Base-by-base conservation (phyloP, 2,888 invertebrate genomes). In the Bellardia bayeri region DNA sequence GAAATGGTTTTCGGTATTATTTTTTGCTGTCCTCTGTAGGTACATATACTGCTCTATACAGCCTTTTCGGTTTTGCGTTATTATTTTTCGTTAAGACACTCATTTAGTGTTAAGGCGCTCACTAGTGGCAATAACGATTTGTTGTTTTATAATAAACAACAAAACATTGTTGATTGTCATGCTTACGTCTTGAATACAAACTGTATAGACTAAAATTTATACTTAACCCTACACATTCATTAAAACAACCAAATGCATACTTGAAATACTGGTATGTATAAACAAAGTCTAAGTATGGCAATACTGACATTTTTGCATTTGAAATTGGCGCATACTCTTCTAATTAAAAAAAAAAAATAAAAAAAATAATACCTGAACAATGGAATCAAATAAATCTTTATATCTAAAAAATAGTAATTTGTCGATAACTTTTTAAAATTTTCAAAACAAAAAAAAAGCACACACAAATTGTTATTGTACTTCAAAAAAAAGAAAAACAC, bases 81-180 rank as follows among this genome's bases (percentile, higher is more conserved):
- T 63, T 2, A 49, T 40, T 78, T 64, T 56, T 42, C 58, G 9
- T 80, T 72, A 76, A 54, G 14, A 76, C 40, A 56, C 54, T 40
- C 51, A 14, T 61, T 61, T 61, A 72, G 64, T 72, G 63, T 81
- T 72, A 81, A 71, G 81, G 54, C 69, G 80, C 69, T 81, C 66
- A 54, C 78, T 74, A 78, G 68, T 72, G 64, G 40, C 78, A 71
- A 68, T 90, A 91, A 91, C 92, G 92, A 93, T 92, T 93, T 92
- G 92, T 91, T 91, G 92, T 92, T 92, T 91, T 92, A 92, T 91
- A 92, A 92, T 92, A 92, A 91, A 93, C 92, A 82, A 74, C 74
- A 61, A 91, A 89, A 89, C 90, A 91, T 81, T 91, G 90, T 87
- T 90, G 89, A 89, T 88, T 87, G 88, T 88, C 88, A 86, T 68